A percentile compares a stretch with the other conserved stretches of the same genome.
phyloP scores from a whole-genome alignment of 2,113 vertebrate species.

The Aegithalos caudatus region DNA sequence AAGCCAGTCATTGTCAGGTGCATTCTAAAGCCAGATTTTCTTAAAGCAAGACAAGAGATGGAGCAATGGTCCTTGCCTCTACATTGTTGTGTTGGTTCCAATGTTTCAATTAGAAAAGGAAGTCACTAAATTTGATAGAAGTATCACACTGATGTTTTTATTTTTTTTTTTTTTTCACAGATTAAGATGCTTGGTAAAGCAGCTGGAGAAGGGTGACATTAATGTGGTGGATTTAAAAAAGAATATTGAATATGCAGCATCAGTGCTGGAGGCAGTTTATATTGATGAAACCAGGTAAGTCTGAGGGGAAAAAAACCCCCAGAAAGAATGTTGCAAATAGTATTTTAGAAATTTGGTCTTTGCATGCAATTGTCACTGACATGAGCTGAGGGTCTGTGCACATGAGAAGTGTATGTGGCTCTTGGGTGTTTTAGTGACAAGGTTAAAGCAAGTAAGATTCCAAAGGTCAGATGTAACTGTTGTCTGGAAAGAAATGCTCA shows the following conservation, averaged over 20 bases:
- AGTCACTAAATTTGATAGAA: not conserved
- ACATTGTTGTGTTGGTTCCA: not conserved
- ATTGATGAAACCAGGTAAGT: slow-evolving; percentile 94
- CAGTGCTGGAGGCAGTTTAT: slow-evolving; percentile 93
- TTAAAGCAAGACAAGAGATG: not conserved
- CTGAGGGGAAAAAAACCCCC: rapidly evolving
- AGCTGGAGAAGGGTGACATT: slow-evolving; percentile 91
- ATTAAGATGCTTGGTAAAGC: slow-evolving; percentile 92
- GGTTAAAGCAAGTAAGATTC: not conserved
- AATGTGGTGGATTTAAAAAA: slow-evolving; percentile 90
- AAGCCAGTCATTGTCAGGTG: not conserved
- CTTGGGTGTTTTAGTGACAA: not conserved
- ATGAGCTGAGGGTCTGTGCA: not conserved
- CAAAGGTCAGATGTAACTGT: not conserved
- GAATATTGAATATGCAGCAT: slow-evolving; percentile 94
- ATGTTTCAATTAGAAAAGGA: not conserved
- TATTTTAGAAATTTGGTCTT: not conserved
- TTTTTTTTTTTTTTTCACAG: slow-evolving; percentile 56
- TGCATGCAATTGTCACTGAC: not conserved
- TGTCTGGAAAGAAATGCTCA: not conserved
- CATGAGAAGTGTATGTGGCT: rapidly evolving
- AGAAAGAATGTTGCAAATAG: not conserved
- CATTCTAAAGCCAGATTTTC: not conserved
- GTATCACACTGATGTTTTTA: not conserved
- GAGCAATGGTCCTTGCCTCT: not conserved